Conservation (phyloP, 92 coral and sea anemone species). For the Zoanthus sansibaricus region DNA sequence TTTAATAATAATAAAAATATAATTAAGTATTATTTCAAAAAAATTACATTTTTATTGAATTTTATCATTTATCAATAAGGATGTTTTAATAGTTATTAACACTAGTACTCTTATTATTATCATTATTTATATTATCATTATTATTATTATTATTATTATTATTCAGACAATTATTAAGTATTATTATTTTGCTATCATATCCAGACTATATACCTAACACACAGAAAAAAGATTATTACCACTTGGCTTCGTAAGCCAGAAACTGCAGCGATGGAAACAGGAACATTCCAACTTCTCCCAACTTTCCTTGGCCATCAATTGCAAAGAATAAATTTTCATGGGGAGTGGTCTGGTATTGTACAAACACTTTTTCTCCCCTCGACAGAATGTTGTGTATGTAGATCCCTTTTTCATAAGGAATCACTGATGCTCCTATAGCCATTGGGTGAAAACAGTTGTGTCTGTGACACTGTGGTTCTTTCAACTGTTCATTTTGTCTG, state of each 20-base stretch:
- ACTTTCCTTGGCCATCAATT: conserved; percentile 90
- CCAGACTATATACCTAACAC: too few relatives aligned
- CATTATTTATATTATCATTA: too few relatives aligned
- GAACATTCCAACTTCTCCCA: conserved; percentile 94
- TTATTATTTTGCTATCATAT: too few relatives aligned
- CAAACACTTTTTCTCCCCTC: conserved; percentile 68
- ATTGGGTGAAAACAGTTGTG: conserved; percentile 87
- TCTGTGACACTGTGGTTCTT: conserved; percentile 75
- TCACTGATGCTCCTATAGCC: conserved; percentile 85
- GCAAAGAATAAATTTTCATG: conserved; percentile 96
- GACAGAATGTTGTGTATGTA: conserved; percentile 69
- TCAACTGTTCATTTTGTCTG: conserved; percentile 64
- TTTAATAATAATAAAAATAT: too few relatives aligned
- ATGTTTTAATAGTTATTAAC: too few relatives aligned
- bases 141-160: neutral
- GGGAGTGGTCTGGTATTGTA: conserved; percentile 88
- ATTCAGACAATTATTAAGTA: neutral
- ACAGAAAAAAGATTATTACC: conserved; percentile 57
- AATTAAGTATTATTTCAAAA: too few relatives aligned
- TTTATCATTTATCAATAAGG: too few relatives aligned
- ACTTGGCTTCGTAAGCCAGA: conserved; percentile 96
- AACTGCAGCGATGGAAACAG: conserved; percentile 93
- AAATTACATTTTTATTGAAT: too few relatives aligned
- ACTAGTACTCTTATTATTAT: too few relatives aligned
- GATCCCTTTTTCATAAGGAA: conserved; percentile 78